phyloP scores from a whole-genome alignment of 2,888 invertebrate species.

The Thecophora atra region DNA sequence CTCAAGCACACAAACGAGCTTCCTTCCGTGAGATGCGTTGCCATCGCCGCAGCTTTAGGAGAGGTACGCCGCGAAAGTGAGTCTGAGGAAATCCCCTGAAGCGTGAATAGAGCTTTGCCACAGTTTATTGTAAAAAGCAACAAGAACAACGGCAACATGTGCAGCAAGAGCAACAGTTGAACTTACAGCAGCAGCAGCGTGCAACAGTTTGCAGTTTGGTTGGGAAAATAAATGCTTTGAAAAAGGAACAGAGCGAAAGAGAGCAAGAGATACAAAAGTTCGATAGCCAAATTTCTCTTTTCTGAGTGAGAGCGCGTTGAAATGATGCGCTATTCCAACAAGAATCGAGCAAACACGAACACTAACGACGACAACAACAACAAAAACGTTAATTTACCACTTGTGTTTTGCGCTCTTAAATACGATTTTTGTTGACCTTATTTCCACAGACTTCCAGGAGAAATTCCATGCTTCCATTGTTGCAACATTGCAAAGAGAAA shows the following conservation, averaged over 20 bases:
- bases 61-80: slow-evolving; percentile 20
- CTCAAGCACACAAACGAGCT: neutral
- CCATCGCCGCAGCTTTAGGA: neutral
- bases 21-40: neutral
- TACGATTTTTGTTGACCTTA: slow-evolving; percentile 13
- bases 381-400: neutral
- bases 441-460: neutral
- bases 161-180: slow-evolving; percentile 14
- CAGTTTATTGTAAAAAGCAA: slow-evolving; percentile 6
- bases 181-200: neutral
- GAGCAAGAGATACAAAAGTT: neutral
- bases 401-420: neutral
- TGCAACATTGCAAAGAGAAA: neutral
- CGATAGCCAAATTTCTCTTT: no score
- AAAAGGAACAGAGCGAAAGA: neutral
- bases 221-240: neutral
- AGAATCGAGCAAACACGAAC: neutral
- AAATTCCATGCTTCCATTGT: neutral
- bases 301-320: no score
- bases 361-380: neutral
- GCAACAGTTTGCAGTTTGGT: slow-evolving; percentile 23
- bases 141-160: neutral
- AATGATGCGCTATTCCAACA: neutral
- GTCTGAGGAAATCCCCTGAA: slow-evolving; percentile 19
- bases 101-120: slow-evolving; percentile 21